Conservation (phyloP, 2,113 vertebrate species). For the Pteropus alecto region DNA sequence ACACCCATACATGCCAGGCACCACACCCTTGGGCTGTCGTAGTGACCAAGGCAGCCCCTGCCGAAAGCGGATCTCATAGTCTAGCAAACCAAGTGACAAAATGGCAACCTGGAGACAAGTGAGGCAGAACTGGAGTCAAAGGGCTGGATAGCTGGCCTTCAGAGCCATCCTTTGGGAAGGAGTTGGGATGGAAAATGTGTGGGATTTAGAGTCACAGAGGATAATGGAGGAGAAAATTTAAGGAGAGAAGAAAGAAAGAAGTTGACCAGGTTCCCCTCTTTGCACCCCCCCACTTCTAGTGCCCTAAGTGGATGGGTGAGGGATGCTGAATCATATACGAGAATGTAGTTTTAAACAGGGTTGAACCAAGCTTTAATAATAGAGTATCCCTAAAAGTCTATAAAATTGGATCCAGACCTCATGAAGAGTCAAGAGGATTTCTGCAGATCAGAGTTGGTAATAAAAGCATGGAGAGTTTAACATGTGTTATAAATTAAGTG, state of each 20-base stretch:
- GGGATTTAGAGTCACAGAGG: not conserved
- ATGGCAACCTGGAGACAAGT: not conserved
- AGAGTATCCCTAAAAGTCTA: not conserved
- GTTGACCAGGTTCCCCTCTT: not conserved
- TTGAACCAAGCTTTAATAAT: not conserved
- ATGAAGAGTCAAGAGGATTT: not conserved
- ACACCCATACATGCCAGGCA: not conserved
- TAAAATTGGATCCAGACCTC: not conserved
- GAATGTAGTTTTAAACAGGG: not conserved
- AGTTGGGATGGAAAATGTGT: not conserved
- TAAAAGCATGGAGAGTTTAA: not conserved
- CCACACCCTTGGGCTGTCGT: rapidly evolving
- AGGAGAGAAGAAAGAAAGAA: not conserved
- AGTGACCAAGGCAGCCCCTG: rapidly evolving
- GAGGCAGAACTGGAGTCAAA: not conserved
- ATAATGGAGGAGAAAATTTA: not conserved
- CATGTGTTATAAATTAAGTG: not conserved
- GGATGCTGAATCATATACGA: not conserved
- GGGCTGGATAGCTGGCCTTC: not conserved
- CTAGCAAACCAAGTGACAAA: too few species aligned
- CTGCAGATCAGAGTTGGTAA: not conserved
- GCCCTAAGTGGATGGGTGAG: not conserved
- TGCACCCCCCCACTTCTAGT: not conserved
- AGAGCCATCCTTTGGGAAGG: not conserved
- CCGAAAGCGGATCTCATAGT: rapidly evolving